These are phyloP conservation scores for Columba janthina DNA, from an alignment of 2,113 vertebrate species.

Conservation along the genomic window DNA sequence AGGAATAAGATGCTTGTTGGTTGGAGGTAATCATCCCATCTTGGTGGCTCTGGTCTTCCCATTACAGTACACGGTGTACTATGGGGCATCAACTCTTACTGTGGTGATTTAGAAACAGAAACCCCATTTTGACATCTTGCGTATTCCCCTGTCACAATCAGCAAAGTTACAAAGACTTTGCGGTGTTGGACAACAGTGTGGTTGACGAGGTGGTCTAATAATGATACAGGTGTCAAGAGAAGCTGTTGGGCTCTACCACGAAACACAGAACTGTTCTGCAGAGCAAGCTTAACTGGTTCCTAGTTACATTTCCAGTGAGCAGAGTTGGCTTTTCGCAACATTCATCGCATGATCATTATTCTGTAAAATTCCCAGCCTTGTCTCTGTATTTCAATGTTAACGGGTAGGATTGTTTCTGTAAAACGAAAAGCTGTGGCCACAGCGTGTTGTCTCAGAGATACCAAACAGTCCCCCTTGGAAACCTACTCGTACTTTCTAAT, in stretches of 20 bases:
- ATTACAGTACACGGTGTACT: not conserved
- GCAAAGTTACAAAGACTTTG: not conserved
- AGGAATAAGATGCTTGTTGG: not conserved
- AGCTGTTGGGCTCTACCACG: not conserved
- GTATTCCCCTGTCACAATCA: not conserved
- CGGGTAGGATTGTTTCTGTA: not conserved
- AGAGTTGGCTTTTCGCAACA: not conserved
- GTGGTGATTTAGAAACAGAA: not conserved
- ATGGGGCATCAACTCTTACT: not conserved
- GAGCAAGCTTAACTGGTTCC: not conserved
- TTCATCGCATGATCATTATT: not conserved
- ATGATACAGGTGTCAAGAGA: not conserved
- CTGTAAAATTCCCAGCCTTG: not conserved
- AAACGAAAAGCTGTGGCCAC: not conserved
- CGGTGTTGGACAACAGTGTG: not conserved
- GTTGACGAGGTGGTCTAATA: not conserved
- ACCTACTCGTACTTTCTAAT: not conserved
- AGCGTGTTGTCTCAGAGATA: not conserved
- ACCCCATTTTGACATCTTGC: not conserved
- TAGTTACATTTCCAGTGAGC: not conserved
- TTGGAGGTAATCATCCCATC: not conserved
- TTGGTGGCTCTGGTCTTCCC: not conserved
- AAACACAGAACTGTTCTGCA: not conserved
- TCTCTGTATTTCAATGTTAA: not conserved
- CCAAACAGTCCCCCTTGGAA: not conserved